Percentiles rank a stretch among this genome's conserved stretches.
Conservation (phyloP, 1,140 invertebrate genomes). For the Nephila pilipes region DNA sequence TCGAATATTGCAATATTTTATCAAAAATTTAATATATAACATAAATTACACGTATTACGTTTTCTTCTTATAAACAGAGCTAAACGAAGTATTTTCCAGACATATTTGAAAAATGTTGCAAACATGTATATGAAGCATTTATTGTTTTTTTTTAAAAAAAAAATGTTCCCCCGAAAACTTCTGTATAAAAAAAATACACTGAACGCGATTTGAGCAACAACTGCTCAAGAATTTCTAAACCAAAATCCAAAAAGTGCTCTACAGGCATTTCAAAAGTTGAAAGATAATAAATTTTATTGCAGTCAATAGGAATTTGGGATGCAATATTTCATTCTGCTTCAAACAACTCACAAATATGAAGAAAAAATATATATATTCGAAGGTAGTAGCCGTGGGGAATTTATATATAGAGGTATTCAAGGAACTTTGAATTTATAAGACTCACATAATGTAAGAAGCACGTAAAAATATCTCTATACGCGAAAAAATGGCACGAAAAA, state of each 20-base stretch:
- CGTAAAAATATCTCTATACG: slow-evolving; percentile 57
- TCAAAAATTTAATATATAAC: too few species aligned
- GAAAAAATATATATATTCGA: background rate
- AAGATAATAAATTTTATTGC: slow-evolving; percentile 38
- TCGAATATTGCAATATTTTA: too few species aligned
- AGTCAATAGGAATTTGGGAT: slow-evolving; percentile 47
- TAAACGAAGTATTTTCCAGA: too few species aligned
- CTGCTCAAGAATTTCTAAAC: background rate
- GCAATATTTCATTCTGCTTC: slow-evolving; percentile 42
- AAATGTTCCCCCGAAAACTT: background rate
- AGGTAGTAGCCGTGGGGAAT: background rate
- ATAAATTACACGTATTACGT: too few species aligned
- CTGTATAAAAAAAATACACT: background rate
- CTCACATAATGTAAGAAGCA: slow-evolving; percentile 41
- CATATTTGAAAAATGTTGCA: background rate
- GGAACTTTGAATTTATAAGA: slow-evolving; percentile 59
- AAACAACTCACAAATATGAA: slow-evolving; percentile 21
- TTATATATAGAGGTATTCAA: slow-evolving; percentile 45
- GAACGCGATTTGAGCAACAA: background rate
- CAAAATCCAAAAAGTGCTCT: background rate
- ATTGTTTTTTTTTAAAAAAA: slow-evolving; percentile 31
- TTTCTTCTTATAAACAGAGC: too few species aligned
- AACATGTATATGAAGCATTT: too few species aligned
- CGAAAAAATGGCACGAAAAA: slow-evolving; percentile 19
- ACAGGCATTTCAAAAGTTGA: background rate